These are phyloP conservation scores for Lagorchestes hirsutus DNA, from an alignment of 2,797 vertebrate genomes.

Conservation along the genomic window DNA sequence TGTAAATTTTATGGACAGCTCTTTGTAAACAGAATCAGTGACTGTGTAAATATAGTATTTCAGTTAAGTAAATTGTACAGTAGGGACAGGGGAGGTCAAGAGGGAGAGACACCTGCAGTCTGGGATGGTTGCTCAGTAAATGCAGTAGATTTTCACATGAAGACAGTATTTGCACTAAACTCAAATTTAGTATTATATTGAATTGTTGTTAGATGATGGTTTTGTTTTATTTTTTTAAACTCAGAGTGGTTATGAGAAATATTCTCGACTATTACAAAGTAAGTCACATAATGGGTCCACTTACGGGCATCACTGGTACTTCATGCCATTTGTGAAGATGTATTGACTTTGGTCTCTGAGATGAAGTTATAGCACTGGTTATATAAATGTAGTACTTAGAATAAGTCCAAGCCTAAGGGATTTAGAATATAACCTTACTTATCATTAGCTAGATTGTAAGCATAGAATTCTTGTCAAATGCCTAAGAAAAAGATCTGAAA, in stretches of 20 bases:
- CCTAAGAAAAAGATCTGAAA: slow-evolving; percentile 16
- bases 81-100: background rate
- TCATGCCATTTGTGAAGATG: background rate
- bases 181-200: slow-evolving; percentile 7
- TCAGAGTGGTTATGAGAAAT: slow-evolving; percentile 6
- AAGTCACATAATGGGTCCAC: slow-evolving; percentile 3
- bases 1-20: slow-evolving; percentile 34
- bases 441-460: background rate
- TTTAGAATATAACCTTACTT: background rate
- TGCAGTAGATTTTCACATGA: background rate
- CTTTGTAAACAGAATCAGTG: slow-evolving; percentile 50
- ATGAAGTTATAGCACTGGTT: background rate
- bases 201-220: background rate
- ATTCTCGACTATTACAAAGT: background rate
- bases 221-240: background rate
- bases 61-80: background rate
- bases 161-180: slow-evolving; percentile 42
- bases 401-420: background rate
- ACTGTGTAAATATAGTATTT: background rate
- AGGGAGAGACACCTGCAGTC: slow-evolving; percentile 1
- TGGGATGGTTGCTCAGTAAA: background rate
- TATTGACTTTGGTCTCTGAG: background rate
- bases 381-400: background rate
- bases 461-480: slow-evolving; percentile 10
- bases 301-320: background rate